Evolutionary conservation across 2,113 vertebrate species (phyloP), one percentile per base, ranked within the genome.

Genomic region (Gyps fulvus): DNA sequence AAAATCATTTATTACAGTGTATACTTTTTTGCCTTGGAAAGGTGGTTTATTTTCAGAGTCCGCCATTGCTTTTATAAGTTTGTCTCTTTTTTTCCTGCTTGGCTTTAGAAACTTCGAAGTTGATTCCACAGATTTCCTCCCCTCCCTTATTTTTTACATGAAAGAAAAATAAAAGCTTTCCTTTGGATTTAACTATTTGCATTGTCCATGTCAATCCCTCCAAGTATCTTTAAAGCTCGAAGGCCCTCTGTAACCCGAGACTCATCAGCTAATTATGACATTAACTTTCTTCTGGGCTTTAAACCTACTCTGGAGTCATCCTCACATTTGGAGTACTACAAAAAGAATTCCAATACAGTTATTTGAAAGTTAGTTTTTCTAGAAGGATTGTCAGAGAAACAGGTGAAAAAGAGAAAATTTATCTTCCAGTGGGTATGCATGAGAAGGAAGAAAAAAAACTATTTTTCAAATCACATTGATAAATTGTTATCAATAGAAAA

Each of bases 161-260:
- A 98, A 98, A 98, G 95, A 90, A 96, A 93, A 95, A 89, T 97
- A 95, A 96, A 97, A 89, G 81, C 95, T 92, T 94, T 55, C 65
- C 91, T 83, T 98, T 96, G 97, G 83, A 84, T 97, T 96, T 96
- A 90, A 95, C 97, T 83, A n/a, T 98, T 97, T 93, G 74, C 71
- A 97, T 96, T 97, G 97, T 97, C 93, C 79, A 58, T 85, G 71
- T 82, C 76, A 90, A 91, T 96, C 73, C 52, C 62, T 67, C 65
- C 61, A 62, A 73, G 23, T 69, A 76, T 98, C 97, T 98, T 98
- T 97, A 98, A 98, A 98, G 97, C 93, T 91, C 95, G 89, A 93
- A 88, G 96, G 94, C 95, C 98, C 97, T 97, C 79, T 93, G 97
- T 98, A 98, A 98, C 96, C 87, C 81, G 97, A 99, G 95, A 97